Base-by-base conservation (phyloP, 1,140 invertebrate species). In the Bombyx mandarina region DNA sequence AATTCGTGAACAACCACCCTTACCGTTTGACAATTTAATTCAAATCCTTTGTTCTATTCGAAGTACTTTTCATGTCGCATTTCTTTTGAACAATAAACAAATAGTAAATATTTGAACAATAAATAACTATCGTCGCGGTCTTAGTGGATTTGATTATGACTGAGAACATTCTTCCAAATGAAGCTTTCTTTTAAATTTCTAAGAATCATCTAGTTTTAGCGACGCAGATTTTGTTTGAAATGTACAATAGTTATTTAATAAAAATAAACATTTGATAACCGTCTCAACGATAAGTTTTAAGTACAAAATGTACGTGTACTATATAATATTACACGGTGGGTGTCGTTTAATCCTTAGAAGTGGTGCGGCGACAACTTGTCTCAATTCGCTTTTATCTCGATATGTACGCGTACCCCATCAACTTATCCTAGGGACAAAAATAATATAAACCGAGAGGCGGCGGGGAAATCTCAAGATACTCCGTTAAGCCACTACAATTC, bases 401-500 rank as follows among this genome's bases (percentile, higher is more conserved):
- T 77, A 59, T 74, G 66, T 77, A 35, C 26, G 75, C 69, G 58
- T 59, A 66, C 52, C 52, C 56, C 53, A 47, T 47, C 51, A 50
- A 66, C 68, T 57, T 69, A 67, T 67, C 66, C 61, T 60, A 65
- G 63, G 26, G 75, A 80, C 81, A 81, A 86, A 84, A 86, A 84
- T 84, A 84, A 86, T 79, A 82, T 75, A 75, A 52, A 74, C 61
- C 69, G 60, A 70, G 61, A 71, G 62, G 65, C 76, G 71, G 68
- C 66, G 75, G 69, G 70, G 70, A 75, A 66, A 71, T 69, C 71
- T 57, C 69, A 73, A 71, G 74, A 67, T 75, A 68, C 78, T 75
- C 71, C 77, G 76, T 68, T 84, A 85, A 84, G 79, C 79, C 79
- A 76, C 68, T 79, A 76, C 83, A 77, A 76, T 82, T 81, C 77